These are phyloP conservation scores for Lottia gigantea DNA, from an alignment of 2,888 invertebrate genomes.

Conservation along the genomic window DNA sequence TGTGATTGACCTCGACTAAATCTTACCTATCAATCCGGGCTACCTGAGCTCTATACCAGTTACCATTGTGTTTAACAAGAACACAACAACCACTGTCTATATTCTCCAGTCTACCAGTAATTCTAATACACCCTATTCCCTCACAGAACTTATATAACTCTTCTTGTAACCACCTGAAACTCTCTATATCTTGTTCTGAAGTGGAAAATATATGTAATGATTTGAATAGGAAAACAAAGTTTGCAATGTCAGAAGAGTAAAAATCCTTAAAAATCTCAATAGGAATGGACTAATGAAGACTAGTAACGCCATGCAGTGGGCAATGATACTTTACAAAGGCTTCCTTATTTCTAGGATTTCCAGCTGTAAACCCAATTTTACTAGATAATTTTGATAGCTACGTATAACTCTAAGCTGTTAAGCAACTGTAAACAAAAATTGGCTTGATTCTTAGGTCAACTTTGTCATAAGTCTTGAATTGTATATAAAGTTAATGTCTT, in stretches of 20 bases:
- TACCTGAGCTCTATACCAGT: slow-evolving; percentile 44
- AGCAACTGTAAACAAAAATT: too few species aligned
- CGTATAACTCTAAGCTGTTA: too few species aligned
- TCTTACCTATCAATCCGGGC: slow-evolving; percentile 39
- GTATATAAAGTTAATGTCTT: slow-evolving; percentile 16
- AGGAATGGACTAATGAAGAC: too few species aligned
- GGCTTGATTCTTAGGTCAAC: background rate
- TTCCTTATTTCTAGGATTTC: too few species aligned
- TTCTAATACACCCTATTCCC: slow-evolving; percentile 15
- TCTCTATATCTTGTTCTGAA: slow-evolving; percentile 14
- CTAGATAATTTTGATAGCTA: too few species aligned
- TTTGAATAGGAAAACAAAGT: too few species aligned
- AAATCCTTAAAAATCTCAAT: too few species aligned
- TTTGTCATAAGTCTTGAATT: background rate
- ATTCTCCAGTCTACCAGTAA: slow-evolving; percentile 36
- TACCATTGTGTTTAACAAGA: slow-evolving; percentile 21
- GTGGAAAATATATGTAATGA: slow-evolving; percentile 8
- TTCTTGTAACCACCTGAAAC: slow-evolving; percentile 12
- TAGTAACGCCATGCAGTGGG: too few species aligned
- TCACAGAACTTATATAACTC: slow-evolving; percentile 18
- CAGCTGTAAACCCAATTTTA: too few species aligned
- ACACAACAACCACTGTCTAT: slow-evolving; percentile 8
- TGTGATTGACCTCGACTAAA: too few species aligned
- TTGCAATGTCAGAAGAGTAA: too few species aligned
- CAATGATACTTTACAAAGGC: too few species aligned